These are phyloP conservation scores for Cerceris rybyensis DNA, from an alignment of 2,888 invertebrate species.

Conservation along the genomic window DNA sequence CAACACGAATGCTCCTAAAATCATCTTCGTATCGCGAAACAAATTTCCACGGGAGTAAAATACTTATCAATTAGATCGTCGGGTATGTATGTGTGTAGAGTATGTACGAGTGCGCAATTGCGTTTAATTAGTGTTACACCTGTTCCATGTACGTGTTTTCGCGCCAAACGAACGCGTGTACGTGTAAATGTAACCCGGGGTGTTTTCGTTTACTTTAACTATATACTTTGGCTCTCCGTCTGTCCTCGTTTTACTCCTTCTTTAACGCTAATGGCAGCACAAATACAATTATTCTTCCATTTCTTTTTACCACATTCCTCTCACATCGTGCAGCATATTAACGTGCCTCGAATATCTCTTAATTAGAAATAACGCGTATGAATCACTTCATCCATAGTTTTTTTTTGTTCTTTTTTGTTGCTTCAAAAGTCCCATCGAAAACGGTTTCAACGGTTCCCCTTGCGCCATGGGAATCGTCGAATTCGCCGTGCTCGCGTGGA, in stretches of 20 bases:
- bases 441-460: constrained; percentile 15
- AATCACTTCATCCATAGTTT: constrained; percentile 27
- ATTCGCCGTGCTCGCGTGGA: constrained; percentile 4
- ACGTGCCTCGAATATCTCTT: constrained; percentile 39
- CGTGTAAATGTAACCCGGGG: constrained; percentile 36
- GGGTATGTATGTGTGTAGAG: constrained; percentile 34
- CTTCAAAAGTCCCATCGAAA: too few species aligned
- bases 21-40: constrained; percentile 74
- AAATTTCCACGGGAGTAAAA: constrained; percentile 67
- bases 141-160: background rate
- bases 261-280: constrained; percentile 78
- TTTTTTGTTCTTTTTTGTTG: background rate
- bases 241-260: constrained; percentile 48
- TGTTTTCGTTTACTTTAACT: constrained; percentile 48
- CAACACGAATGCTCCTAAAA: constrained; percentile 75
- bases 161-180: background rate
- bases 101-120: background rate
- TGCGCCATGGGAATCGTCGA: constrained; percentile 30
- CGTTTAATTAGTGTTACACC: constrained; percentile 2
- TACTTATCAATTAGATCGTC: constrained; percentile 55
- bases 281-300: constrained; percentile 54
- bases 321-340: constrained; percentile 54
- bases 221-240: constrained; percentile 75
- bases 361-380: constrained; percentile 44
- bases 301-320: constrained; percentile 15